Base-by-base conservation (phyloP, 1,140 invertebrate genomes). In the Triops cancriformis region DNA sequence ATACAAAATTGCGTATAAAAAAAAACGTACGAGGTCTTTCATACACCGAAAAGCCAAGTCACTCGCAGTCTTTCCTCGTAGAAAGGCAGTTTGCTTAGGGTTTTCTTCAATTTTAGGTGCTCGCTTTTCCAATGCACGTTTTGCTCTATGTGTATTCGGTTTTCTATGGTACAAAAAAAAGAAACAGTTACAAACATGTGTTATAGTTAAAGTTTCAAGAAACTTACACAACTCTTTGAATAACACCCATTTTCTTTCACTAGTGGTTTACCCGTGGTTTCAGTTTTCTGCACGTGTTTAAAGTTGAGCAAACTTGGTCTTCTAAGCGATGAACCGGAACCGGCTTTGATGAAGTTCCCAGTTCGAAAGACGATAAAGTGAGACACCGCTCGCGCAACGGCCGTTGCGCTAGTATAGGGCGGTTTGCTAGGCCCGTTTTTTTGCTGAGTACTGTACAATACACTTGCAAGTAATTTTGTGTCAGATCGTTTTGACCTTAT, bases 51-150 rank as follows among this genome's bases (percentile, higher is more conserved):
- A 88, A 0, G 93, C 88, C 75, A 87, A 87, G 74, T 93, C 89
- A 43, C 92, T 95, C 2, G 93, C 91, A 82, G 94, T 95, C 0
- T 90, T 88, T 64, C 95, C 96, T 86, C 93, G 91, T 26, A 98
- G 85, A 83, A 96, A 94, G 76, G 98, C 84, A 72, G 92, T 88
- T 82, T 90, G 90, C 83, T 98, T 98, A 1, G 90, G 86, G 83
- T 94, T 92, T 89, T 98, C 97, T 80, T 94, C 88, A 6, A 97
- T 83, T 85, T 98, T 94, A 0, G 96, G 93, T 82, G 94, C 95
- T 81, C 90, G 88, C 26, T 91, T 90, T 76, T 92, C 84, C 41
- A 99, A 84, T 73, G 91, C 89, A 80, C 92, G 90, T 85, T 98
- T 98, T 45, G 94, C 95, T 84, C 90, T 92, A 28, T 92, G 90